Conservation (phyloP, 92 coral and sea anemone species). For the Zoanthus gigantus region DNA sequence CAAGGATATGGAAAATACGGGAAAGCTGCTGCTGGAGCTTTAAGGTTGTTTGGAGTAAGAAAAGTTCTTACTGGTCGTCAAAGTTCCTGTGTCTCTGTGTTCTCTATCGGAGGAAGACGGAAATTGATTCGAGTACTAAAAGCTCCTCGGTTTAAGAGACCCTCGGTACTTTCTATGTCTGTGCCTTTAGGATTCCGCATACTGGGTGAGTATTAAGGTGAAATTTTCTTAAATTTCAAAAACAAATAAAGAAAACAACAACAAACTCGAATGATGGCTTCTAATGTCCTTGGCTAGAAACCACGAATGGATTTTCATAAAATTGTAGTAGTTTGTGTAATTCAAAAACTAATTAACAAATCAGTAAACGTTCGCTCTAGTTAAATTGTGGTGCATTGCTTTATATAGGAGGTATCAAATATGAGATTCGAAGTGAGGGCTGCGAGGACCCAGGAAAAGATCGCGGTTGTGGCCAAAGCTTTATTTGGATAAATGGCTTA, state of each 20-base stretch:
- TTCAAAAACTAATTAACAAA: too few species aligned
- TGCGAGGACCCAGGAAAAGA: conserved; percentile 36
- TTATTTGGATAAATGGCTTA: conserved; percentile 39
- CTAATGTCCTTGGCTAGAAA: too few species aligned
- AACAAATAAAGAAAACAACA: not conserved
- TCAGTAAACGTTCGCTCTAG: too few species aligned
- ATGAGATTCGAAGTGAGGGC: conserved; percentile 44
- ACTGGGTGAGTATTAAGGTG: not conserved
- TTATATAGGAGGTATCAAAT: conserved; percentile 32
- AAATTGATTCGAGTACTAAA: conserved; percentile 20
- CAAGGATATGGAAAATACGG: conserved; percentile 32
- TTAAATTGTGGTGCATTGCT: not conserved
- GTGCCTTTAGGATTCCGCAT: conserved; percentile 15
- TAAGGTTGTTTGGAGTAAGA: conserved; percentile 24
- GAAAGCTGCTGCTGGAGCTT: conserved; percentile 5
- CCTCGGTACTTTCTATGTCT: conserved; percentile 2
- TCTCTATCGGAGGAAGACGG: conserved; percentile 34
- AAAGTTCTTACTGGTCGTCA: conserved; percentile 2
- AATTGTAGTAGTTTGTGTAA: too few species aligned
- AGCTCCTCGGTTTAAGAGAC: conserved; percentile 7
- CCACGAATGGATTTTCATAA: too few species aligned
- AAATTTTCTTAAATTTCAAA: not conserved
- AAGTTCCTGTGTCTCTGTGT: conserved; percentile 10
- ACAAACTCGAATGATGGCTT: not conserved
- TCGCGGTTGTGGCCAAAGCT: conserved; percentile 31